phyloP scores from a whole-genome alignment of 1,140 invertebrate species.

The Ephestia elutella region DNA sequence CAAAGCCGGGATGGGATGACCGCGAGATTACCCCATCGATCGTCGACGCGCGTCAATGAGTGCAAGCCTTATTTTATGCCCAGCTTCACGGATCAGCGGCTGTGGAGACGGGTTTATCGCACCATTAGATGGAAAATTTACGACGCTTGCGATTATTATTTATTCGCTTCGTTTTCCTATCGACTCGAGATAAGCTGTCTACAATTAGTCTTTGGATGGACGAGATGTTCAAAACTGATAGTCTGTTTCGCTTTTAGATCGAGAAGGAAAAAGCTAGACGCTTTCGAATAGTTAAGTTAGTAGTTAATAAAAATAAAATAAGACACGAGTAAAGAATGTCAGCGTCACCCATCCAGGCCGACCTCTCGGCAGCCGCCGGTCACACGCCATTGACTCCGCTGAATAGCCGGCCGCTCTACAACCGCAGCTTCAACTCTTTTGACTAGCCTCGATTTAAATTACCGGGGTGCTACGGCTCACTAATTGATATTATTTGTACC shows the following conservation, averaged over 20 bases:
- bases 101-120: slow-evolving; percentile 46
- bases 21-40: slow-evolving; percentile 56
- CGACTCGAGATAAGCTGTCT: not conserved
- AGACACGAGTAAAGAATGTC: slow-evolving; percentile 54
- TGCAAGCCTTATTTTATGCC: slow-evolving; percentile 47
- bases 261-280: not conserved
- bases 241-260: not conserved
- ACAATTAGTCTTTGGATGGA: not conserved
- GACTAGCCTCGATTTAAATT: slow-evolving; percentile 42
- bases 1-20: slow-evolving; percentile 48
- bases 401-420: slow-evolving; percentile 50
- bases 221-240: not conserved
- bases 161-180: slow-evolving; percentile 3
- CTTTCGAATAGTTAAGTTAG: not conserved
- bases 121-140: slow-evolving; percentile 42
- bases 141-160: slow-evolving; percentile 24
- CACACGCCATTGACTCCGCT: slow-evolving; percentile 63
- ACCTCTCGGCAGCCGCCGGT: slow-evolving; percentile 47
- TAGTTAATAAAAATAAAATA: slow-evolving; percentile 34
- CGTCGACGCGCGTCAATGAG: slow-evolving; percentile 52
- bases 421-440: slow-evolving; percentile 45
- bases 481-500: slow-evolving; percentile 25
- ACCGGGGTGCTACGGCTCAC: slow-evolving; percentile 23
- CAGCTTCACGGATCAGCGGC: slow-evolving; percentile 47
- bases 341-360: slow-evolving; percentile 56